Evolutionary conservation across 2,888 invertebrate genomes (phyloP).

Genomic region (Flexamia atlantica): DNA sequence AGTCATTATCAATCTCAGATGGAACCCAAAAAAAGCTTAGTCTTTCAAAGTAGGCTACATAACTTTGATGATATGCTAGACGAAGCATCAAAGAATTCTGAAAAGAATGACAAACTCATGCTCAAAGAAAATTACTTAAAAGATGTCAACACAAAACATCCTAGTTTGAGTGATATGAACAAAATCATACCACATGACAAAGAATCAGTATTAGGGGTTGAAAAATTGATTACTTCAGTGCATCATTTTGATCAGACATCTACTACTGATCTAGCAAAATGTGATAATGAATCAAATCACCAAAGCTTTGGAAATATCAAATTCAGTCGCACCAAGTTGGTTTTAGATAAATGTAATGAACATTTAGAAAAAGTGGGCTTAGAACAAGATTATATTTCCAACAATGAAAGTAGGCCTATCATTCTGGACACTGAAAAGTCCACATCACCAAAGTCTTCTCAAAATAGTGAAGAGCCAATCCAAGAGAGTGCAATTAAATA

Average conservation of each 20-base stretch:
- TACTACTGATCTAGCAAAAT: not conserved
- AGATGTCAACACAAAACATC: not conserved
- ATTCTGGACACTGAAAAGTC: too few species aligned
- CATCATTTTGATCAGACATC: not conserved
- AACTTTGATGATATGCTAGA: not conserved
- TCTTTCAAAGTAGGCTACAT: not conserved
- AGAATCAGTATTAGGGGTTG: not conserved
- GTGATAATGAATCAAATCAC: too few species aligned
- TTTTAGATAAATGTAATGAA: too few species aligned
- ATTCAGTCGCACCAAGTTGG: too few species aligned
- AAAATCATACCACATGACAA: not conserved
- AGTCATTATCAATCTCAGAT: not conserved
- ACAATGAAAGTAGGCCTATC: too few species aligned
- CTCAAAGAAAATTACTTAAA: not conserved
- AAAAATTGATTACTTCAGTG: not conserved
- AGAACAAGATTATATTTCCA: too few species aligned
- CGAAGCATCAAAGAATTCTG: conserved; percentile 36
- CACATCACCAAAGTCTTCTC: not conserved
- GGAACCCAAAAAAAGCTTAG: not conserved
- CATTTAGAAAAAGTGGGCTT: too few species aligned
- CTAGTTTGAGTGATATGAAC: not conserved
- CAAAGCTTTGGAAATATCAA: too few species aligned
- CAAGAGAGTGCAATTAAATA: not conserved
- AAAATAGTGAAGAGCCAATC: not conserved
- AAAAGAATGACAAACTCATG: conserved; percentile 53